These are phyloP conservation scores for Umimayanthus kanabou DNA, from an alignment of 92 coral and sea anemone genomes.

Conservation along the genomic window DNA sequence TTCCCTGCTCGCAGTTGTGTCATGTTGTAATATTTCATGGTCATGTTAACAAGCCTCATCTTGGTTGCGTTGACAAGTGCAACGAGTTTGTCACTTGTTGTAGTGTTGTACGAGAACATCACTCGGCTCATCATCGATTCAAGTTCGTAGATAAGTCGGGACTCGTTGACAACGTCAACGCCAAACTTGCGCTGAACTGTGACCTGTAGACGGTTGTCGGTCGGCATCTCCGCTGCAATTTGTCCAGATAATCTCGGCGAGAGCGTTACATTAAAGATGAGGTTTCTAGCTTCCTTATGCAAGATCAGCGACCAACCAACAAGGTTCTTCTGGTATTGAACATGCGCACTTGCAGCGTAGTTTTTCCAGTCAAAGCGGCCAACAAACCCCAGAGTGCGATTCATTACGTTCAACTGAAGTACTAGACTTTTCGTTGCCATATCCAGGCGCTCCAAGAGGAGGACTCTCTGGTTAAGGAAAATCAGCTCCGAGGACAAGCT, in stretches of 20 bases:
- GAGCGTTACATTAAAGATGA: conserved; percentile 72
- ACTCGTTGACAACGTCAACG: conserved; percentile 69
- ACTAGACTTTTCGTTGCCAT: conserved; percentile 68
- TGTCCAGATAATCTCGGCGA: conserved; percentile 81
- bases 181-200: conserved; percentile 84
- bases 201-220: conserved; percentile 62
- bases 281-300: conserved; percentile 68
- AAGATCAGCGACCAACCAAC: conserved; percentile 78
- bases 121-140: conserved; percentile 76
- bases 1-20: conserved; percentile 60
- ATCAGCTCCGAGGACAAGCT: conserved; percentile 74
- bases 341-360: conserved; percentile 70
- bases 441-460: conserved; percentile 68
- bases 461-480: conserved; percentile 66
- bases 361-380: conserved; percentile 89
- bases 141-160: conserved; percentile 68
- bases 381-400: conserved; percentile 72
- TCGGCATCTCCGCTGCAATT: conserved; percentile 83
- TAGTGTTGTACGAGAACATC: conserved; percentile 79
- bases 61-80: conserved; percentile 53
- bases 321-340: conserved; percentile 61
- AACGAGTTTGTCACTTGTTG: conserved; percentile 61
- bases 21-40: conserved; percentile 67
- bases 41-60: conserved; percentile 55
- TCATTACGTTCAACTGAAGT: conserved; percentile 54